Evolutionary conservation across 2,888 invertebrate species (phyloP).

Genomic region (Tetramorium bicarinatum): DNA sequence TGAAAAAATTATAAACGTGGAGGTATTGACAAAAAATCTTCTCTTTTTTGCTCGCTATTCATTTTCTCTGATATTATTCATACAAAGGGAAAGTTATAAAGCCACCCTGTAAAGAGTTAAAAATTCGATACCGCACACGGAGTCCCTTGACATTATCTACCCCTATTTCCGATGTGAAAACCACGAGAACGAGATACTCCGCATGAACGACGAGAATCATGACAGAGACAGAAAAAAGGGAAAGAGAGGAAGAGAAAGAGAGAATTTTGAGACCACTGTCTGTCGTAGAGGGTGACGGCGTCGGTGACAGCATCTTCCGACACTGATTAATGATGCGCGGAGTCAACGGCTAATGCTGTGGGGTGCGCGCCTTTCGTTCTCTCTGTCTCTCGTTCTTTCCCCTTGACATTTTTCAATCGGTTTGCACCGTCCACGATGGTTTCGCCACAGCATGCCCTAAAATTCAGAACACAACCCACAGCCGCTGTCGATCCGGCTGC

Average conservation of each 20-base stretch:
- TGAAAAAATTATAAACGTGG: background rate
- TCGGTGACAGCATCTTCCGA: conserved; percentile 80
- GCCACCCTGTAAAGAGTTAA: conserved; percentile 32
- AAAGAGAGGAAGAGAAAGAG: conserved; percentile 32
- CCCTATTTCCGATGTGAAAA: conserved; percentile 52
- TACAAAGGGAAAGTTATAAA: conserved; percentile 29
- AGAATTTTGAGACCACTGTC: conserved; percentile 66
- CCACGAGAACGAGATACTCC: conserved; percentile 42
- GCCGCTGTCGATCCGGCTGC: conserved; percentile 71
- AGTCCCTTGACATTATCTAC: conserved; percentile 51
- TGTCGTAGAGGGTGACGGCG: conserved; percentile 67
- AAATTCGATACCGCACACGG: conserved; percentile 26
- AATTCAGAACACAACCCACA: conserved; percentile 72
- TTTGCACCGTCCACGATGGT: conserved; percentile 53
- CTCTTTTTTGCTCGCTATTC: background rate
- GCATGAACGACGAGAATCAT: conserved; percentile 30
- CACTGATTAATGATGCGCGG: conserved; percentile 81
- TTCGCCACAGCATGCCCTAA: conserved; percentile 59
- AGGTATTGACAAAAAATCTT: background rate
- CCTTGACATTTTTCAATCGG: conserved; percentile 65
- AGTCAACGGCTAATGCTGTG: conserved; percentile 80
- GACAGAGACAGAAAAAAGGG: conserved; percentile 11
- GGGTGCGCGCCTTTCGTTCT: conserved; percentile 60
- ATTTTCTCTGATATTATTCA: conserved; percentile 28
- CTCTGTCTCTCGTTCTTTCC: conserved; percentile 41